Evolutionary conservation across 2,113 vertebrate species (phyloP).

Genomic region (Cochlearius cochlearius): DNA sequence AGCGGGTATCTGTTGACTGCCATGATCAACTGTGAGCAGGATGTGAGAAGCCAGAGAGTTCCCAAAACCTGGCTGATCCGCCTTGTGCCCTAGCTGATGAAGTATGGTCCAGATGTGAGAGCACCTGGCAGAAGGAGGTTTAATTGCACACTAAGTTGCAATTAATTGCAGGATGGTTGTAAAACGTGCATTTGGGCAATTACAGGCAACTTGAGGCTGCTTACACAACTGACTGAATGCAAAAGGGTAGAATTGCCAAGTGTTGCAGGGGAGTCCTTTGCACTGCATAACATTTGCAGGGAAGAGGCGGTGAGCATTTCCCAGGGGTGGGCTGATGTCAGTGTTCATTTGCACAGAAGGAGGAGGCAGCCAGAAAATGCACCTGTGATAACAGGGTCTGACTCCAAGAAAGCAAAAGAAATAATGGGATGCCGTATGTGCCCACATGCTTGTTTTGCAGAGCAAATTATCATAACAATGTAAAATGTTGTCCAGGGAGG

Average conservation of each 20-base stretch:
- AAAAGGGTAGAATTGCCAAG: neutral
- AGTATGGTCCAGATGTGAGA: neutral
- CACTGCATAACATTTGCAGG: neutral
- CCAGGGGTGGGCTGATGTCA: neutral
- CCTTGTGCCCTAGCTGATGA: neutral
- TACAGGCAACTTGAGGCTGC: neutral
- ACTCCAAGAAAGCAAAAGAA: neutral
- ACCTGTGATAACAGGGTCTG: neutral
- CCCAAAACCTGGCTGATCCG: neutral
- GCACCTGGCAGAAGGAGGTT: constrained; percentile 16
- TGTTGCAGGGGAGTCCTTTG: neutral
- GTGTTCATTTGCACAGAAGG: neutral
- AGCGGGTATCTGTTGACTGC: neutral
- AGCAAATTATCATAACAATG: neutral
- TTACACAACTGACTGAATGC: neutral
- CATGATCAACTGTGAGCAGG: neutral
- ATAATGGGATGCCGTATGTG: neutral
- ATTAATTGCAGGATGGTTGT: neutral
- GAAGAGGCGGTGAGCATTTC: neutral
- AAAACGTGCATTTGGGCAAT: constrained; percentile 4
- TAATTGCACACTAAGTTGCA: constrained; percentile 28
- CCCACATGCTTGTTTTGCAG: neutral
- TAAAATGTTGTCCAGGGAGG: neutral
- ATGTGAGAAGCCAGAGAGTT: neutral
- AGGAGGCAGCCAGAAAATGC: neutral